Base-by-base conservation (phyloP, 2,797 vertebrate species). In the Triplophysa yarkandensis region DNA sequence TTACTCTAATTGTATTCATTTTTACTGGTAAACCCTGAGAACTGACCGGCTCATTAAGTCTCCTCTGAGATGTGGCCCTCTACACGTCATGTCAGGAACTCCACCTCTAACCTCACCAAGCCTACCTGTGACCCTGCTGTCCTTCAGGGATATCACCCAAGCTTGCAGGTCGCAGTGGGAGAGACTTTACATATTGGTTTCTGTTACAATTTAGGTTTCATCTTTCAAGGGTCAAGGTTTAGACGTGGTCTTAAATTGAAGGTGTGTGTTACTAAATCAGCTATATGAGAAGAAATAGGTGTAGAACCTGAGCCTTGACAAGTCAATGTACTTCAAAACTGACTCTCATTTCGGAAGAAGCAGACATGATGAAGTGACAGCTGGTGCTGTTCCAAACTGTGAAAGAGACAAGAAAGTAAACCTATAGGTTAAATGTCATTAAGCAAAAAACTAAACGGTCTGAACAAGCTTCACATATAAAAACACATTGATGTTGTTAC, bases 41-140 rank as follows among this genome's bases (percentile, higher is more conserved):
- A 36, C 36, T 74, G 70, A 75, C 66, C 50, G 30, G 21, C 66
- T 36, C 48, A 62, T 62, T 72, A 57, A 54, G 58, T 76, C 32
- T 41, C 46, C 48, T 43, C 60, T 41, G 70, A 72, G 44, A 39
- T 63, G 60, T 72, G 19, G 21, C 60, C 17, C 57, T 30, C 43
- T 72, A 55, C 28, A 50, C 27, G 6, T 7, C 23, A 48, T 30
- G 50, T 36, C 68, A 71, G 46, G 62, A 62, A 62, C 43, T 43
- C 27, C 39, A 55, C 65, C 74, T 77, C 69, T 79, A 65, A 67
- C 74, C 80, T 54, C 52, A 10, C 44, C 34, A 76, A 68, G 57
- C 77, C 77, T 71, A 82, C 48, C 23, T 46, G 16, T 69, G 60
- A 79, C 72, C 57, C 46, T 23, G 58, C 13, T 77, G 80, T 70